A percentile compares a stretch with the other conserved stretches of the same genome.
These are phyloP conservation scores for Drosophila ambigua DNA, from an alignment of 1,140 invertebrate species.

Conservation along the genomic window DNA sequence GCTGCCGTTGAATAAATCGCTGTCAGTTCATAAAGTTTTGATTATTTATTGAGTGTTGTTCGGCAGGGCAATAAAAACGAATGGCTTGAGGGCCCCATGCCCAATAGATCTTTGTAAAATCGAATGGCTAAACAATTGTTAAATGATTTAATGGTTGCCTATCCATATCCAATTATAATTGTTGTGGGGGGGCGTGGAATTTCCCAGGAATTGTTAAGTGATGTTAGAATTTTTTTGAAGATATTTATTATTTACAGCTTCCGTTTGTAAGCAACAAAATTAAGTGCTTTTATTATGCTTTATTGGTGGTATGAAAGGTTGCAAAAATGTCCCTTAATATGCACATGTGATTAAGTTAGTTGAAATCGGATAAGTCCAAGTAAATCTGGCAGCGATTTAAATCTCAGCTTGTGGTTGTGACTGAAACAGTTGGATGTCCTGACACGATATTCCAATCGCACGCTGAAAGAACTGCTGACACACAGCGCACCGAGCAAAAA, in stretches of 20 bases:
- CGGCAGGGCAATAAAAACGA: conserved; percentile 28
- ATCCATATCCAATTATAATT: too few relatives aligned
- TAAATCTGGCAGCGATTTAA: not conserved
- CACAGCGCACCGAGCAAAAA: conserved; percentile 2
- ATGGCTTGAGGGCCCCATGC: conserved; percentile 15
- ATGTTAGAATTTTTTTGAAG: not conserved
- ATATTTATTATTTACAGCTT: too few relatives aligned
- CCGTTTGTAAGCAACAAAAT: too few relatives aligned
- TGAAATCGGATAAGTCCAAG: not conserved
- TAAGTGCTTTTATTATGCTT: too few relatives aligned
- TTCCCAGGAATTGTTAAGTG: conserved; percentile 13
- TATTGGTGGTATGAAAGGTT: too few relatives aligned
- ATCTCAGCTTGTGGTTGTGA: conserved; percentile 18
- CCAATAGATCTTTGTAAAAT: conserved; percentile 36
- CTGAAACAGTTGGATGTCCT: conserved; percentile 12
- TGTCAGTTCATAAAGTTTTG: conserved; percentile 69
- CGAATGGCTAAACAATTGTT: conserved; percentile 16
- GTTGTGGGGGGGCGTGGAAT: too few relatives aligned
- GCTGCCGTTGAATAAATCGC: conserved; percentile 61
- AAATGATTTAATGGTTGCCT: conserved; percentile 21
- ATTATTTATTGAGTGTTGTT: conserved; percentile 58
- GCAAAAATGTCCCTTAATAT: not conserved
- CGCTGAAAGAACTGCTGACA: conserved; percentile 1
- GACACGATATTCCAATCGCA: not conserved
- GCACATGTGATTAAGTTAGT: not conserved